Conservation (phyloP, 2,113 vertebrate genomes). For the Ciconia boyciana region DNA sequence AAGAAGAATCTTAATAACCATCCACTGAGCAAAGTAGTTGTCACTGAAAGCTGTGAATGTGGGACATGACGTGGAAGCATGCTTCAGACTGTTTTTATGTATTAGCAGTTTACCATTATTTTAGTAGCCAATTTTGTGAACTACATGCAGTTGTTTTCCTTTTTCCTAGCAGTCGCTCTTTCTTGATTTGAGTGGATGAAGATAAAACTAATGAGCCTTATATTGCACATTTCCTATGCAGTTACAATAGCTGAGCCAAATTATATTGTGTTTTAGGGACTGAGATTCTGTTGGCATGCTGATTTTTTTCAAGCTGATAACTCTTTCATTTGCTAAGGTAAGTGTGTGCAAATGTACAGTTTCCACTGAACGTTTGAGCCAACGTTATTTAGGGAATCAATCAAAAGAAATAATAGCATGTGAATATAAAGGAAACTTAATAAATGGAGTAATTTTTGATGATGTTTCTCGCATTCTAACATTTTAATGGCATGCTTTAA, state of each 20-base stretch:
- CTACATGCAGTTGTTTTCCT: background rate
- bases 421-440: background rate
- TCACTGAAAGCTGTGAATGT: background rate
- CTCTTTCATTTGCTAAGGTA: background rate
- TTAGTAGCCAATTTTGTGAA: background rate
- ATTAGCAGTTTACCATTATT: background rate
- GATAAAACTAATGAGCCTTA: background rate
- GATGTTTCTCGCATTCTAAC: background rate
- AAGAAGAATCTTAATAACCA: background rate
- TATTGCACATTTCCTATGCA: background rate
- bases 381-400: background rate
- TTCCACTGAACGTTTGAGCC: background rate
- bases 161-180: background rate
- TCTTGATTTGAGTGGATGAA: background rate
- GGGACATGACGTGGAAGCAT: background rate
- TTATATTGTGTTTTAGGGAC: conserved; percentile 4
- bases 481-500: background rate
- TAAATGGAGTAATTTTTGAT: background rate
- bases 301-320: conserved; percentile 17
- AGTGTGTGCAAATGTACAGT: background rate
- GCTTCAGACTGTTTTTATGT: background rate
- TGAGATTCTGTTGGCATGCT: conserved; percentile 7
- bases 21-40: background rate
- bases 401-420: background rate
- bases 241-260: background rate